Evolutionary conservation across 2,797 vertebrate species (phyloP).

Genomic region (Tenualosa ilisha): DNA sequence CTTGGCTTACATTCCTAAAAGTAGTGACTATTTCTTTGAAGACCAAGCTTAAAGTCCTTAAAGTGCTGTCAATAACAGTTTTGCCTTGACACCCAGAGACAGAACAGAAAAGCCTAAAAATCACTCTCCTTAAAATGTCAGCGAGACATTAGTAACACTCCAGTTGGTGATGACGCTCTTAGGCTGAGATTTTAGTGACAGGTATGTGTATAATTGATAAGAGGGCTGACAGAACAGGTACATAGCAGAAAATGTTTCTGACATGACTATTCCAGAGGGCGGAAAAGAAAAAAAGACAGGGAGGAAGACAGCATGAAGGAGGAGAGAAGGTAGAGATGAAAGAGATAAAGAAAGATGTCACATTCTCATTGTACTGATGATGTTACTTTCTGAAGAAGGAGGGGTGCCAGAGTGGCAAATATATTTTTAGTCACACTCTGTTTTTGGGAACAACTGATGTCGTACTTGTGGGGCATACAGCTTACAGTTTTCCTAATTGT

Average conservation of each 20-base stretch:
- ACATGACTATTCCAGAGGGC: neutral
- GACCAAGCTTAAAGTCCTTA: neutral
- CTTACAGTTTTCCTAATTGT: too few species aligned
- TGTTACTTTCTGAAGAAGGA: neutral
- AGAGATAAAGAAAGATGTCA: neutral
- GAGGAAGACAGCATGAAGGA: neutral
- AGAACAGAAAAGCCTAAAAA: neutral
- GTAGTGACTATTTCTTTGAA: neutral
- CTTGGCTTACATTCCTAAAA: neutral
- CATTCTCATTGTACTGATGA: neutral
- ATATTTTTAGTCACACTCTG: too few species aligned
- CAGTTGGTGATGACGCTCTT: constrained; percentile 32
- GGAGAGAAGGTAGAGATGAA: neutral
- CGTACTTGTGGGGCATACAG: too few species aligned
- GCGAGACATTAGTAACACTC: neutral
- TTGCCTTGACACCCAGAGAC: neutral
- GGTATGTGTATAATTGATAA: constrained; percentile 15
- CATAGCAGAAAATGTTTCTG: neutral
- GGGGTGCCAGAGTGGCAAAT: neutral
- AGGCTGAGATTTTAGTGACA: constrained; percentile 15
- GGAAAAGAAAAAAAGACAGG: neutral
- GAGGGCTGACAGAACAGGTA: constrained; percentile 15
- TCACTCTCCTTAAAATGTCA: neutral
- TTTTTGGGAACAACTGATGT: too few species aligned
- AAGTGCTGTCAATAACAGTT: neutral